These are phyloP conservation scores for Torymus aiolomorphi DNA, from an alignment of 2,888 invertebrate genomes.

Conservation along the genomic window DNA sequence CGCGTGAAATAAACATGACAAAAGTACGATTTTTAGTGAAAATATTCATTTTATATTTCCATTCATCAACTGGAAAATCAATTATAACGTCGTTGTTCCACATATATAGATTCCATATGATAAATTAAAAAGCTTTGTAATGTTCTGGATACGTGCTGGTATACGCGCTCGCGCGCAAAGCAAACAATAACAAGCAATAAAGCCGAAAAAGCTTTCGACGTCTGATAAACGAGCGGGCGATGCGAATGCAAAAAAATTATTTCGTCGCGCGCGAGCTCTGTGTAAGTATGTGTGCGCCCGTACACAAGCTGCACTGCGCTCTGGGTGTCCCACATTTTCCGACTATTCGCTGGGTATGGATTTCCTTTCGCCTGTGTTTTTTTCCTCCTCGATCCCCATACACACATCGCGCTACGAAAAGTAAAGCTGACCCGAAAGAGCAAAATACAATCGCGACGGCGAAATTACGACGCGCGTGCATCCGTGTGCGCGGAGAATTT, in stretches of 20 bases:
- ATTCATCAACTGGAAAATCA: constrained; percentile 35
- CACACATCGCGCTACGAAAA: neutral
- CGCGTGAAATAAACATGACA: too few species aligned
- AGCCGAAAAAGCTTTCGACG: constrained; percentile 36
- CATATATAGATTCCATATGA: neutral
- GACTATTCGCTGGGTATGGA: constrained; percentile 6
- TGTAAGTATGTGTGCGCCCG: too few species aligned
- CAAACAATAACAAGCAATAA: constrained; percentile 46
- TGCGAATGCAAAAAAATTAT: constrained; percentile 22
- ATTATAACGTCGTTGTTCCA: constrained; percentile 17
- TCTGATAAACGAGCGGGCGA: constrained; percentile 27
- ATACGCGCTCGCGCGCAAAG: neutral
- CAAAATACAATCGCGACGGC: constrained; percentile 4
- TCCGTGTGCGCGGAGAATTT: constrained; percentile 19
- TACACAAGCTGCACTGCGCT: too few species aligned
- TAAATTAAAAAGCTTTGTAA: constrained; percentile 35
- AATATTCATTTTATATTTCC: constrained; percentile 6
- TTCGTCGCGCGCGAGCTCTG: neutral
- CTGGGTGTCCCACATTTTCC: constrained; percentile 3
- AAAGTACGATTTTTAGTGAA: too few species aligned
- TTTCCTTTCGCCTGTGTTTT: neutral
- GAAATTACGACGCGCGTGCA: neutral
- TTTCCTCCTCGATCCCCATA: neutral
- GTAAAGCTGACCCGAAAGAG: neutral
- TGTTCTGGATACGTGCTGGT: neutral